Base-by-base conservation (phyloP, 2,113 vertebrate species). In the Podocnemis expansa region DNA sequence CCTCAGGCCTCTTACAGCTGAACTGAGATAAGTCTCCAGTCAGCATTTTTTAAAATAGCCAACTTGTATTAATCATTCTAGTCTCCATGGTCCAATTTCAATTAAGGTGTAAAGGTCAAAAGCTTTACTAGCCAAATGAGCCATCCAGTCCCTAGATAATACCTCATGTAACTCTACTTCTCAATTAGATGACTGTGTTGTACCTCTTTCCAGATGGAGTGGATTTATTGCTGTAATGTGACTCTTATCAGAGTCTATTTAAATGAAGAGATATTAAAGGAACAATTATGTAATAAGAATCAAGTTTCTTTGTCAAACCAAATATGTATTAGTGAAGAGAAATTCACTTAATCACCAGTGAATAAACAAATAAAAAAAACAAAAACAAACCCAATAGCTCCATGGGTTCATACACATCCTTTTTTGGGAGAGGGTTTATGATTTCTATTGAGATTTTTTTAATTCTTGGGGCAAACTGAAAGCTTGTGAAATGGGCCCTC, bases 351-450 rank as follows among this genome's bases (percentile, higher is more conserved):
- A 63, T 8, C 87, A 55, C 24, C 17, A 78, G 3, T 10, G 82
- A 54, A 29, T 60, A 63, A 7, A 10, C 85, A 78, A 49, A 80
- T 60, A 54, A 88, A 76, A 84, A 85, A 38, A 52, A 51, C 13
- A 52, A 52, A 16, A 52, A 5, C 5, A 16, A 52, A 5, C 2
- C 19, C n/a, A 38, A 10, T 9, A 21, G 0, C 14, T 7, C 19
- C 67, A 7, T 6, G 45, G 31, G 25, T 34, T 34, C 51, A 73
- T 25, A 43, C 12, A 78, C 51, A 5, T 54, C 12, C 47, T 82
- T 84, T 47, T 52, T 6, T 43, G 31, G 34, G n/a, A 88, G 63
- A 34, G 1, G 24, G 24, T 9, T n/a, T 12, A 19, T 52, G 70
- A 52, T 19, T 85, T 85, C n/a, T 78, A 5, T 47, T 56, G 79